Conservation (phyloP, 2,888 invertebrate genomes). For the Phasia obesa region DNA sequence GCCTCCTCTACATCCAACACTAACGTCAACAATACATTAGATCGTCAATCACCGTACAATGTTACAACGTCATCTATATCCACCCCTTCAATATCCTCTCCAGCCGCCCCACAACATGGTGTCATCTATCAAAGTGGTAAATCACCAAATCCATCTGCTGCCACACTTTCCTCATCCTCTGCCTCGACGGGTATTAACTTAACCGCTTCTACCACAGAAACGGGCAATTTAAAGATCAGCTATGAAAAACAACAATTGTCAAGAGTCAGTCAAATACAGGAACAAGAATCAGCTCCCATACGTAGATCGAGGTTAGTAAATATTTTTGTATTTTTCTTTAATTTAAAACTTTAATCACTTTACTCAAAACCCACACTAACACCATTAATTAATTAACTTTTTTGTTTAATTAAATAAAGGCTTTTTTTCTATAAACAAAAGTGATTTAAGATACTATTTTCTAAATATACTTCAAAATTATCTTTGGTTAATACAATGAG, state of each 20-base stretch:
- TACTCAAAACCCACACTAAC: constrained; percentile 21
- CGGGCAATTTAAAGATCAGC: constrained; percentile 84
- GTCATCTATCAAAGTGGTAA: constrained; percentile 80
- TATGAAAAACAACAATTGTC: constrained; percentile 84
- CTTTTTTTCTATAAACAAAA: too few relatives aligned
- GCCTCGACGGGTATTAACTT: constrained; percentile 80
- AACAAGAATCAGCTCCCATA: constrained; percentile 83
- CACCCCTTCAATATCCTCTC: constrained; percentile 57
- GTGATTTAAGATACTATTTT: too few relatives aligned
- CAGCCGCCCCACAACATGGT: constrained; percentile 70
- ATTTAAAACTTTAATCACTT: neutral
- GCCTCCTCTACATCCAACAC: constrained; percentile 56
- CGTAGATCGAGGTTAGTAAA: constrained; percentile 85
- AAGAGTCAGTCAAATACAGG: constrained; percentile 82
- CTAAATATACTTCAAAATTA: neutral
- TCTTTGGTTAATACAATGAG: neutral
- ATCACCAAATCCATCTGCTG: constrained; percentile 77
- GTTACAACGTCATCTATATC: constrained; percentile 46
- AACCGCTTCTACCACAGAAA: constrained; percentile 82
- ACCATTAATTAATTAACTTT: neutral
- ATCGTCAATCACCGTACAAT: constrained; percentile 71
- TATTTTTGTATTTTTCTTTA: constrained; percentile 1
- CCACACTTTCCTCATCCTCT: constrained; percentile 51
- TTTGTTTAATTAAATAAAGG: neutral
- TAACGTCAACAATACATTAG: constrained; percentile 49